phyloP scores from a whole-genome alignment of 2,113 vertebrate genomes.

The Syngnathus typhle region DNA sequence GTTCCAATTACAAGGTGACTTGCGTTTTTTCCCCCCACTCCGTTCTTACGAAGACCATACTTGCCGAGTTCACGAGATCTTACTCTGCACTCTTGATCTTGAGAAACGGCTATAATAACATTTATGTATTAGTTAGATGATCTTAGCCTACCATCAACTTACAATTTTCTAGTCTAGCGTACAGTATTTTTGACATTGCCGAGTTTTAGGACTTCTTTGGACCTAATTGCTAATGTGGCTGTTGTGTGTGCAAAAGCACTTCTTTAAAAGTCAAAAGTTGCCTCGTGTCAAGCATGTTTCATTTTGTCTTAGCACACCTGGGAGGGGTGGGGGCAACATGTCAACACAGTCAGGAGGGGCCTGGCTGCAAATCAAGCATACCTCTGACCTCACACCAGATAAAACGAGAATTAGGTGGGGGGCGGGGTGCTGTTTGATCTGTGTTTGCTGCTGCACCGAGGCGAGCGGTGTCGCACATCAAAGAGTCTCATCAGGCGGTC shows the following conservation, averaged over 20 bases:
- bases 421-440: not conserved
- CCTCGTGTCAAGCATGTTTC: not conserved
- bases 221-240: not conserved
- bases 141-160: not conserved
- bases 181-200: not conserved
- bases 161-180: not conserved
- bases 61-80: too few species aligned
- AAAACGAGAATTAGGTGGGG: not conserved
- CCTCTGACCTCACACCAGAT: conserved; percentile 1
- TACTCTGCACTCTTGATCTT: too few species aligned
- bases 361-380: not conserved
- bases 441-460: not conserved
- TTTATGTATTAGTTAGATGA: too few species aligned
- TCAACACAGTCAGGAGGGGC: not conserved
- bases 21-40: too few species aligned
- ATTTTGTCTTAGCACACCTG: not conserved
- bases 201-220: not conserved
- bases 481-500: not conserved
- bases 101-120: too few species aligned
- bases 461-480: not conserved
- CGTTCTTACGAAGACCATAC: too few species aligned
- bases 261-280: not conserved
- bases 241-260: not conserved
- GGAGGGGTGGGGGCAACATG: not conserved
- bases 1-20: too few species aligned